Evolutionary conservation across 2,888 invertebrate genomes (phyloP), one percentile per base, ranked within the genome.

Genomic region (Parochlus steinenii): DNA sequence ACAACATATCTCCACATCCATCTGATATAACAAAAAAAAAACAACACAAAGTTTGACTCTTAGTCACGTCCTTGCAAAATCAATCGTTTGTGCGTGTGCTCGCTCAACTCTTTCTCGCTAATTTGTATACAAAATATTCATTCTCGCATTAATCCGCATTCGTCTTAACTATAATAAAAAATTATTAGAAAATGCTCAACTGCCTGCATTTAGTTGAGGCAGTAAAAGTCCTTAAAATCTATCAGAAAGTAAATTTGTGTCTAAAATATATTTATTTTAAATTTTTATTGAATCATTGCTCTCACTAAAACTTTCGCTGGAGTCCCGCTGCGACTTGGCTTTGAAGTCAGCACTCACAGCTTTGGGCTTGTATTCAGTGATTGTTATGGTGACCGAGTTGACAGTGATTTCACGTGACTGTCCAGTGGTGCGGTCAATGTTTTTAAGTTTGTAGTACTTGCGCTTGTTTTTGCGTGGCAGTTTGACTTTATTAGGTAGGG

Each of bases 401-500:
- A 93, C 93, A 31, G 95, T 95, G 47, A 93, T 89, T 63, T 90
- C 87, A 59, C 90, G 77, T 39, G 87, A 86, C 57, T 86, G 83
- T 17, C 86, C 92, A 20, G 85, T 82, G 52, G 83, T 89, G 35
- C 92, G 67, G 56, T 93, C 93, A 39, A 92, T 79, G 59, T 92
- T 90, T 65, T 83, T 87, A 52, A 90, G 73, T 42, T 89, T 66
- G 3, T 87, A 85, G 54, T 76, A 74, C 30, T 67, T 55, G 44
- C 69, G 66, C 52, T 67, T 72, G 52, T 52, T 54, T 51, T 65
- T 71, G 6, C 29, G 34, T 28, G 34, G 18, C n/a, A n/a, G n/a
- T n/a, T n/a, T n/a, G n/a, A 8, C n/a, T 22, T 22, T 22, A 22
- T 22, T 20, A 7, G 23, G 25, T 18, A 6, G 62, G 58, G 50